Conservation (phyloP, 2,113 vertebrate genomes). For the Columba livia region DNA sequence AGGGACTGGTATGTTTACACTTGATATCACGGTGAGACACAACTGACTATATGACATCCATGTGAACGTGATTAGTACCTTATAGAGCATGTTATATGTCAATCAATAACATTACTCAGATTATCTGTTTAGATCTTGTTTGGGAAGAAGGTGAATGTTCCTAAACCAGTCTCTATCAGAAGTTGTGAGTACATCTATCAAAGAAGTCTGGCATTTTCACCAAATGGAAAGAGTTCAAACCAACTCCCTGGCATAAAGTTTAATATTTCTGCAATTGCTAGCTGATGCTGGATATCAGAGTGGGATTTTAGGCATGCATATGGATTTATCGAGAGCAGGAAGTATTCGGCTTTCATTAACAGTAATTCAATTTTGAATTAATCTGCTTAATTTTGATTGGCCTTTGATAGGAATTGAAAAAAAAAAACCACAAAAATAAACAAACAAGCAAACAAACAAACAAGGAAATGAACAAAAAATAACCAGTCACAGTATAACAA, state of each 20-base stretch:
- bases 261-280: neutral
- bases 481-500: neutral
- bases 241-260: neutral
- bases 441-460: too few relatives aligned
- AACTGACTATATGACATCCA: fast-evolving
- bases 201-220: neutral
- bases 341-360: neutral
- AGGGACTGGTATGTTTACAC: neutral
- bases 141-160: neutral
- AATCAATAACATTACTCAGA: neutral
- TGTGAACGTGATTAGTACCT: neutral
- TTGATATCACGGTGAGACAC: neutral
- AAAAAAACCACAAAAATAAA: too few relatives aligned
- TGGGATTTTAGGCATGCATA: neutral
- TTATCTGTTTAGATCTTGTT: neutral
- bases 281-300: neutral
- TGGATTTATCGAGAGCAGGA: neutral
- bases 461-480: too few relatives aligned
- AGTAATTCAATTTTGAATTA: neutral
- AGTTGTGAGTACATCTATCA: neutral
- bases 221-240: neutral
- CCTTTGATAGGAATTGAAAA: neutral
- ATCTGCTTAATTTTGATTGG: neutral
- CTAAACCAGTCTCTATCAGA: neutral
- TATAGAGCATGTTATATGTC: fast-evolving